Percentiles rank a stretch among this genome's conserved stretches.
These are phyloP conservation scores for Orthonyx spaldingii DNA, from an alignment of 2,113 vertebrate species.

Conservation along the genomic window DNA sequence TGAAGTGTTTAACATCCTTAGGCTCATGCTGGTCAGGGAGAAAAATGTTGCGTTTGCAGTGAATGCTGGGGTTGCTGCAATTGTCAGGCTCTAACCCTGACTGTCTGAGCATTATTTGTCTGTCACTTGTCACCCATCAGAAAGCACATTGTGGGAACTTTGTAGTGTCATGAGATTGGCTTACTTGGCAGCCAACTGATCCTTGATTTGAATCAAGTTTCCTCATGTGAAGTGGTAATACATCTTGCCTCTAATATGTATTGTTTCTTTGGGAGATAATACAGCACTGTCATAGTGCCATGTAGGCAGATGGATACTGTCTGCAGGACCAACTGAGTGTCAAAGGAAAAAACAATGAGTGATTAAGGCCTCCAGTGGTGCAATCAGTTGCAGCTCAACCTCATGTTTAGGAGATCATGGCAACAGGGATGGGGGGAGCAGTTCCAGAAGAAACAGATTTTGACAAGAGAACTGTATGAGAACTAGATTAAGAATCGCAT, in stretches of 20 bases:
- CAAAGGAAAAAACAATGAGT: neutral
- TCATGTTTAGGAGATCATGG: neutral
- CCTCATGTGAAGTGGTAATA: neutral
- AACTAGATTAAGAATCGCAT: neutral
- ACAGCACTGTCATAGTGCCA: neutral
- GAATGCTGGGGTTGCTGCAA: neutral
- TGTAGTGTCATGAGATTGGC: neutral
- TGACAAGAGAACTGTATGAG: neutral
- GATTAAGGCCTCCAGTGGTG: neutral
- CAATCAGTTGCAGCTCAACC: neutral
- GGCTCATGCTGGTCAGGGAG: neutral
- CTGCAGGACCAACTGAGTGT: neutral
- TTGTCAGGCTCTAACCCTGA: neutral
- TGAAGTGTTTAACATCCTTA: neutral
- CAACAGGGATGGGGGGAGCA: neutral
- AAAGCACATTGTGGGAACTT: neutral
- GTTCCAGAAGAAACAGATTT: neutral
- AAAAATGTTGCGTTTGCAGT: neutral
- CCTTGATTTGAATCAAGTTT: neutral
- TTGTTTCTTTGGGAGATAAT: neutral
- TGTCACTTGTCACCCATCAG: neutral
- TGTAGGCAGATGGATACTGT: neutral
- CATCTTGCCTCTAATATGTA: neutral
- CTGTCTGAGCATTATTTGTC: neutral
- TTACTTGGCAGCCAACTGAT: neutral